Conservation (phyloP, 2,888 invertebrate genomes). For the Hedya salicella region DNA sequence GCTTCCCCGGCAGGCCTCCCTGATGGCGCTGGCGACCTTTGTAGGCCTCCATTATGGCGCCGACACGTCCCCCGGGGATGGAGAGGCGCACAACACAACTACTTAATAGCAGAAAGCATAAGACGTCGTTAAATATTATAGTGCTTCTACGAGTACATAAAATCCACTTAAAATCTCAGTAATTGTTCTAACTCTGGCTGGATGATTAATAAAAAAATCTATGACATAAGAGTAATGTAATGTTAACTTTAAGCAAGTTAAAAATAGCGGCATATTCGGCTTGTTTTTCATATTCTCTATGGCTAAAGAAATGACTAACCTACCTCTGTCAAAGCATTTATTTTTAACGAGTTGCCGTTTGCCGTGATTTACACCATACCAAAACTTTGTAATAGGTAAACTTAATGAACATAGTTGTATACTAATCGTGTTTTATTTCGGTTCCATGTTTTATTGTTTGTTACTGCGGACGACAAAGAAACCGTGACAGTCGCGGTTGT, state of each 20-base stretch:
- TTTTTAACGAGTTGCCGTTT: constrained; percentile 15
- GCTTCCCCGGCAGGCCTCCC: not conserved
- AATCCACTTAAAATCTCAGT: too few relatives aligned
- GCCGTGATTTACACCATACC: not conserved
- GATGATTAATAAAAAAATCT: too few relatives aligned
- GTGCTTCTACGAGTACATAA: too few relatives aligned
- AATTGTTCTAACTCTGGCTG: too few relatives aligned
- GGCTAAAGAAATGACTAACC: too few relatives aligned
- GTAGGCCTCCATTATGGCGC: too few relatives aligned
- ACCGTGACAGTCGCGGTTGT: constrained; percentile 6
- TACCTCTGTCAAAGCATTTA: constrained; percentile 33
- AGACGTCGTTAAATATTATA: not conserved
- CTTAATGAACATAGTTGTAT: constrained; percentile 31
- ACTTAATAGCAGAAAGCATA: not conserved
- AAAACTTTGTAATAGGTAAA: constrained; percentile 19
- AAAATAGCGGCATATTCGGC: too few relatives aligned
- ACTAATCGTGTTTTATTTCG: constrained; percentile 19
- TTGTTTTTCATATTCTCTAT: too few relatives aligned
- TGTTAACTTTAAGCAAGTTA: too few relatives aligned
- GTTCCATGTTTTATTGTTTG: not conserved
- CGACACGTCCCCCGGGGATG: not conserved
- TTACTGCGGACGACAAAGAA: not conserved
- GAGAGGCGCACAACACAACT: not conserved
- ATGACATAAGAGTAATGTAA: too few relatives aligned
- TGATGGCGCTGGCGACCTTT: not conserved